Evolutionary conservation across 2,888 invertebrate genomes (phyloP), one percentile per base, ranked within the genome.

Genomic region (Altica lythri): DNA sequence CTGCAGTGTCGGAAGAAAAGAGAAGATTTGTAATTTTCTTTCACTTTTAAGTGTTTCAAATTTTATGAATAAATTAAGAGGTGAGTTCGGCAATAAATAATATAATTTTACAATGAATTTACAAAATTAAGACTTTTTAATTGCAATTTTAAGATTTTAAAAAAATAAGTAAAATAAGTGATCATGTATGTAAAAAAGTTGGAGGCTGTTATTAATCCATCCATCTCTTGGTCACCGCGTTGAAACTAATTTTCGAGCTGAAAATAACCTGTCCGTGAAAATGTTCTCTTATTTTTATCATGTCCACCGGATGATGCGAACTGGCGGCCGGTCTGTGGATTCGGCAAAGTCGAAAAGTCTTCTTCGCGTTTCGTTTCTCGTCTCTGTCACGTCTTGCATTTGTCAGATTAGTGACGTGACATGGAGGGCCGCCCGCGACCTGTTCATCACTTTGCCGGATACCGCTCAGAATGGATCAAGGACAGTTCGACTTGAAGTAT

Each of bases 331-430:
- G 18, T 17, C 12, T 18, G 2, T 6, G 18, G n/a, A 17, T 30
- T 30, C 9, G 16, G 14, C n/a, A 25, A 13, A 16, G 27, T 9
- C 14, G 16, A 42, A 42, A 42, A 5, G 5, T 17, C 35, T 17
- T 29, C 12, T 10, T 9, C 8, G 4, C 4, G 29, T 10, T 29
- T 29, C 1, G 3, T 29, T 2, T 18, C 44, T 66, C 64, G 65
- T 66, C 64, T 58, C 47, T 66, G 70, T 69, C 70, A 67, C 59
- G 68, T 69, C 70, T 68, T 62, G 65, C 66, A 63, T 63, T 57
- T 61, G 73, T 73, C 72, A 71, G 71, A 70, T 72, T 71, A 72
- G 67, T 69, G 69, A 69, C 69, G 64, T 68, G 72, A 71, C 69
- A 67, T 66, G 68, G 57, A 63, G 59, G 69, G 67, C 70, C 72